phyloP scores from a whole-genome alignment of 2,797 vertebrate genomes.

The Paramormyrops hopkinsi region DNA sequence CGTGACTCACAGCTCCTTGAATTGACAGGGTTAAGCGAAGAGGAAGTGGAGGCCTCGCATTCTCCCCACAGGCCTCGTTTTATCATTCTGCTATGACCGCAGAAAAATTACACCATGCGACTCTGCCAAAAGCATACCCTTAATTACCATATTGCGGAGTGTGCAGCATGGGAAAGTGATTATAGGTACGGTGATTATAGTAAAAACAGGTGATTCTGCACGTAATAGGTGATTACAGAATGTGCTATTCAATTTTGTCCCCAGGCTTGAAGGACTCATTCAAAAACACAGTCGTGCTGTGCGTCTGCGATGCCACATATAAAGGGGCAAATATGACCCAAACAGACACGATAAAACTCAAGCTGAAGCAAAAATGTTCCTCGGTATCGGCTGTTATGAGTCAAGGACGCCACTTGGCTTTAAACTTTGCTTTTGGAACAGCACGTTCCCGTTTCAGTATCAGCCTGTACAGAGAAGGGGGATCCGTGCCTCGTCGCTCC shows the following conservation, averaged over 20 bases:
- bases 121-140: background rate
- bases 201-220: background rate
- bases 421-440: conserved; percentile 56
- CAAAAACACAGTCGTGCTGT: background rate
- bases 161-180: conserved; percentile 7
- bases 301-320: background rate
- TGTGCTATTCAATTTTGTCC: background rate
- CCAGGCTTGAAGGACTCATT: conserved; percentile 22
- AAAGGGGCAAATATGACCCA: conserved; percentile 31
- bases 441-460: conserved; percentile 51
- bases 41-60: background rate
- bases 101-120: conserved; percentile 6
- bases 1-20: background rate
- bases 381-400: conserved; percentile 47
- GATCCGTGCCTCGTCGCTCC: conserved; percentile 59
- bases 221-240: conserved; percentile 11
- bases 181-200: conserved; percentile 10
- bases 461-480: conserved; percentile 47
- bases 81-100: background rate
- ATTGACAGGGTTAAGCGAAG: background rate
- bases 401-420: conserved; percentile 53
- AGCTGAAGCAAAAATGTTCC: conserved; percentile 22
- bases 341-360: conserved; percentile 20
- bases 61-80: background rate
- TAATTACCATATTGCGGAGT: background rate